Percentiles rank a stretch among this genome's conserved stretches.
Conservation (phyloP, 2,113 vertebrate genomes). For the Scophthalmus maximus region DNA sequence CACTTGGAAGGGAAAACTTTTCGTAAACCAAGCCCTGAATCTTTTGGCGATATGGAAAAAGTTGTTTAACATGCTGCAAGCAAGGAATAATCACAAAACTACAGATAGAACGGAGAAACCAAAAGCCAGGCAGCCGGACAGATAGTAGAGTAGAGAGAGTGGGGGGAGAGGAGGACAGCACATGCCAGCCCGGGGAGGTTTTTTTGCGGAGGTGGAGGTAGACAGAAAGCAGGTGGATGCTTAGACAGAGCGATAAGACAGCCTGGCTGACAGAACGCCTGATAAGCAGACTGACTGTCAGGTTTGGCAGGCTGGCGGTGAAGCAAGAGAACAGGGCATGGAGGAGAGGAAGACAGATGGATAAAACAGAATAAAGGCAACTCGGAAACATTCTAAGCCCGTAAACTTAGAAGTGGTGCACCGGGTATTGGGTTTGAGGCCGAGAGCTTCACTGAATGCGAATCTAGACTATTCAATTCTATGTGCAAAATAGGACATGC, state of each 20-base stretch:
- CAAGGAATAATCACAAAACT: too few relatives aligned
- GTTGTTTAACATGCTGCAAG: conserved; percentile 37
- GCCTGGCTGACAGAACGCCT: conserved; percentile 67
- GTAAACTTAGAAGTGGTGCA: conserved; percentile 40
- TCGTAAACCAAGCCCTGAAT: conserved; percentile 1
- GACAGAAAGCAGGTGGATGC: conserved; percentile 77
- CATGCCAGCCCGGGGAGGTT: conserved; percentile 32
- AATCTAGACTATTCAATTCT: conserved; percentile 37
- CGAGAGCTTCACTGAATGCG: conserved; percentile 36
- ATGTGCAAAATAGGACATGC: conserved; percentile 26
- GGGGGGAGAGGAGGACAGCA: conserved; percentile 18
- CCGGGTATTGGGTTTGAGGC: conserved; percentile 44
- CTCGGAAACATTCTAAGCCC: conserved; percentile 37
- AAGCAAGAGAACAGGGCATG: conserved; percentile 21
- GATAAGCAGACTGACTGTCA: conserved; percentile 76
- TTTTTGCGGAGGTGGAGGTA: conserved; percentile 66
- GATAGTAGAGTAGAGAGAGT: neutral
- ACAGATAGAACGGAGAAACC: conserved; percentile 18
- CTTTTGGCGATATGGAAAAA: conserved; percentile 25
- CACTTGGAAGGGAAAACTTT: conserved; percentile 28
- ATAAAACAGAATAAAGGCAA: conserved; percentile 35
- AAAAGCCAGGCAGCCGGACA: conserved; percentile 26
- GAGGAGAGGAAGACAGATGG: conserved; percentile 32
- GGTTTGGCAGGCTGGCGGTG: conserved; percentile 67
- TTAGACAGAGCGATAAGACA: conserved; percentile 70